Evolutionary conservation across 2,888 invertebrate genomes (phyloP), one percentile per base, ranked within the genome.

Genomic region (Psylliodes chrysocephalus): DNA sequence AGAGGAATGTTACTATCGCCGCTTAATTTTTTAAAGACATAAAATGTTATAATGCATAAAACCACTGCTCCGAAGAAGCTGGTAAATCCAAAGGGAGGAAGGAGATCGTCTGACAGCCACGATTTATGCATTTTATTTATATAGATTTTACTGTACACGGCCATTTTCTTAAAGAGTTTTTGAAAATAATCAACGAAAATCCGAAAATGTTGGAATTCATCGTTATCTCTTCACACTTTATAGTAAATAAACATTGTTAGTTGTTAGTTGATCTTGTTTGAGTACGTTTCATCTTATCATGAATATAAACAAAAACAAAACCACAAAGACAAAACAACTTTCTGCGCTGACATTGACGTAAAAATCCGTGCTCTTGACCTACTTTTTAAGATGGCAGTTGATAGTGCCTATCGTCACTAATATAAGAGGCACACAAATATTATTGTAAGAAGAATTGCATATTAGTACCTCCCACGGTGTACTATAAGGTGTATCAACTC

Each of bases 1-100:
- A 86, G 82, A 15, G 84, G 82, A 63, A 86, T 83, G 70, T 82
- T 83, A 22, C 79, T 76, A 67, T 84, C 85, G 47, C 80, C 80
- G 67, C 83, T 77, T 35, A 85, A 74, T 75, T 84, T 84, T 75
- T 80, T 83, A 62, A 85, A 70, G 17, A 84, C 61, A 63, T 78
- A 82, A 71, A 79, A 81, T 61, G 79, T 83, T 22, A 85, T 71
- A 65, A 84, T 73, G 74, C 85, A 85, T 54, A 86, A 72, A 28
- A 84, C 75, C 68, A 85, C 75, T 2, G 84, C 84, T 25, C 84
- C 82, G 44, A 85, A 70, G 33, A 85, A 82, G 18, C 84, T 83
- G 30, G 84, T 72, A 61, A 83, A 75, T 53, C 79, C 78, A 55
- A 77, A 75, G n/a, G 79, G 75, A 2, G 79, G 77, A 57, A 76